A percentile compares a stretch with the other conserved stretches of the same genome.
phyloP scores from a whole-genome alignment of 2,113 vertebrate species.

The Brachirus orientalis region DNA sequence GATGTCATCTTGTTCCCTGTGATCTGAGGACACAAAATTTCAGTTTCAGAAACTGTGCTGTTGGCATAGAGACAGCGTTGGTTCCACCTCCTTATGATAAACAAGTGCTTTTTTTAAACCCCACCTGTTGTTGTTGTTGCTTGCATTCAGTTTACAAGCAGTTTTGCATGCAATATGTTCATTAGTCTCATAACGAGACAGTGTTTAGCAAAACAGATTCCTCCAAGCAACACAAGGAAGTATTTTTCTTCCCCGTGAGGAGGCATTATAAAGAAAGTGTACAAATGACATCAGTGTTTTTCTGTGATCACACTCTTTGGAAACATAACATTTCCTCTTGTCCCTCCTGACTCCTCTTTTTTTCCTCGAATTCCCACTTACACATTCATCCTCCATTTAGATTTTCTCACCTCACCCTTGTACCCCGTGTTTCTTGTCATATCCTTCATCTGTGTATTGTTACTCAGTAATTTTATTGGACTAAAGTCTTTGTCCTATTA shows the following conservation, averaged over 20 bases:
- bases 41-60: not conserved
- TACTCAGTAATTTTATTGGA: too few species aligned
- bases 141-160: not conserved
- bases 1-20: conserved; percentile 97
- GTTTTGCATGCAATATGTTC: not conserved
- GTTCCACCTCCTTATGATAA: not conserved
- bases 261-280: not conserved
- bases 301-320: not conserved
- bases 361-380: not conserved
- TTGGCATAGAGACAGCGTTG: not conserved
- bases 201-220: not conserved
- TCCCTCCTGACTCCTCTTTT: not conserved
- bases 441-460: too few species aligned
- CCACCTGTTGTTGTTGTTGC: not conserved
- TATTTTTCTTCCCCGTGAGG: not conserved
- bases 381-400: too few species aligned
- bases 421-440: too few species aligned
- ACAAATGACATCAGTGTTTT: not conserved
- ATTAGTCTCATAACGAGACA: not conserved
- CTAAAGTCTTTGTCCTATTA: too few species aligned
- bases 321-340: conserved; percentile 8
- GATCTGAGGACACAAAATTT: conserved; percentile 73
- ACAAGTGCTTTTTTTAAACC: not conserved
- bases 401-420: too few species aligned
- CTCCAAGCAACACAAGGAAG: too few species aligned